phyloP scores from a whole-genome alignment of 2,113 vertebrate species.

The Otolemur garnettii region DNA sequence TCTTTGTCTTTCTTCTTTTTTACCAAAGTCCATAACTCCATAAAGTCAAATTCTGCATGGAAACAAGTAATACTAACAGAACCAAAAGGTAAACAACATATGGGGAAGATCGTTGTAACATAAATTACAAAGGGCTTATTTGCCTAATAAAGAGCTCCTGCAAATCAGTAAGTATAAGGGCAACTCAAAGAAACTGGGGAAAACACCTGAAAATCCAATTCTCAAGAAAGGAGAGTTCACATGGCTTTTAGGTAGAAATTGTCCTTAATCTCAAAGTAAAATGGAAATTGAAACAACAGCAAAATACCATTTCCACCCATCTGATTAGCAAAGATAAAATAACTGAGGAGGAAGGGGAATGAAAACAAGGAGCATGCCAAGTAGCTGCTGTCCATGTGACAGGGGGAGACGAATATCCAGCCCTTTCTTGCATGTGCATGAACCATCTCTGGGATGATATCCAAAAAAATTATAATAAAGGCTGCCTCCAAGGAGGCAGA shows the following conservation, averaged over 20 bases:
- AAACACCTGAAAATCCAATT: not conserved
- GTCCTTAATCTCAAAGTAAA: not conserved
- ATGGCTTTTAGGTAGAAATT: not conserved
- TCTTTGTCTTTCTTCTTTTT: not conserved
- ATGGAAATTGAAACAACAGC: not conserved
- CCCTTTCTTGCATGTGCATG: accelerated
- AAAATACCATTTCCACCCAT: not conserved
- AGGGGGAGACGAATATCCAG: accelerated
- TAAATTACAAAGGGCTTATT: not conserved
- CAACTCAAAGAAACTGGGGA: not conserved
- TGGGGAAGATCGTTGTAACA: accelerated
- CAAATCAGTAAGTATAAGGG: not conserved
- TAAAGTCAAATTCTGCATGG: not conserved
- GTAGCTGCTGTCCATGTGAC: accelerated
- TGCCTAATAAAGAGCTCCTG: not conserved
- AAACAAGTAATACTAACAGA: not conserved
- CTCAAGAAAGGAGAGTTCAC: not conserved
- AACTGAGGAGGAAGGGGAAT: accelerated
- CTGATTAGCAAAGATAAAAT: not conserved
- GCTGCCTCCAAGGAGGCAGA: not conserved
- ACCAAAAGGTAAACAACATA: not conserved
- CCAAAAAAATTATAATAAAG: accelerated
- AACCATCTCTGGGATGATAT: not conserved
- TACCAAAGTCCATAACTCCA: not conserved
- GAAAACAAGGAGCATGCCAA: accelerated